Base-by-base conservation (phyloP, 2,888 invertebrate genomes). In the Pelosia muscerda region DNA sequence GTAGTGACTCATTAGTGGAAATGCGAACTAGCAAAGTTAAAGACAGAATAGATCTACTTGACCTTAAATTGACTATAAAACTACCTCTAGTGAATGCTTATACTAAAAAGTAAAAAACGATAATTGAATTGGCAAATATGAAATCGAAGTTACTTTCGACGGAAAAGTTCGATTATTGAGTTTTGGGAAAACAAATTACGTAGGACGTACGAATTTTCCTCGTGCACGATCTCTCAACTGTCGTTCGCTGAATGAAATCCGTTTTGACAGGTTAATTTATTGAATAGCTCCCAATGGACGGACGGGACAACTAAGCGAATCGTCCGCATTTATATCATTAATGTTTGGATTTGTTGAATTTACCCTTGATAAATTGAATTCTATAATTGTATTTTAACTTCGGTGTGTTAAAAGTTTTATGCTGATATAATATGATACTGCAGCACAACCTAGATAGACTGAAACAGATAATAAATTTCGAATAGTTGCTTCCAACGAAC, bases 241-340 rank as follows among this genome's bases (percentile, higher is more conserved):
- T 79, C 78, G 69, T 73, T 78, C 77, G 78, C 77, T 79, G 81
- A 79, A 76, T 77, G 76, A 81, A 77, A 81, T 84, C 81, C 83
- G 81, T 83, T 86, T 84, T 84, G 86, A 83, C 86, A 81, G 76
- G 70, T 79, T 84, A 84, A 88, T 62, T 62, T 62, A 49, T 62
- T 88, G 88, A 85, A 88, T 85, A 79, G 80, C 81, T 79, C 81
- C 77, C 75, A 80, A 81, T 77, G 63, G 69, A 71, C 77, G 66
- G 72, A 73, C 71, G 73, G 71, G 74, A 63, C 63, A 66, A 58
- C 62, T 26, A 76, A 74, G 64, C 71, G 69, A 69, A 72, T 72
- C 66, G 68, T 54, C 28, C 23, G 67, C 74, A 73, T 61, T 61
- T 25, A 26, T 26, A 25, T 22, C n/a, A n/a, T 26, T 61, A 61